Percentiles rank a stretch among this genome's conserved stretches.
phyloP scores from a whole-genome alignment of 1,140 invertebrate genomes.

The Ceratosolen fusciceps region DNA sequence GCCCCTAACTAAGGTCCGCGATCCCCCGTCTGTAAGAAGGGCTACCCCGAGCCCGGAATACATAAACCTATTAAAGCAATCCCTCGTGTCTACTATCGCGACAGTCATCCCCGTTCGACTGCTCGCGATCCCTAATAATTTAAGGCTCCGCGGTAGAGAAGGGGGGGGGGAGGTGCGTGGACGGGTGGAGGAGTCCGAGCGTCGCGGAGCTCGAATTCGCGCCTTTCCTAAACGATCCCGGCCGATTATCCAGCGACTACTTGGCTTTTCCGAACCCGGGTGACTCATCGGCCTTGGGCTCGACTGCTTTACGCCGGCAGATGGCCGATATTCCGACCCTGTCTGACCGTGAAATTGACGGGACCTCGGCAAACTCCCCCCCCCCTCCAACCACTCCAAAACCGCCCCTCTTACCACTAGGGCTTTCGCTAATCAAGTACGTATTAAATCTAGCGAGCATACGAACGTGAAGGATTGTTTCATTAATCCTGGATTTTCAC shows the following conservation, averaged over 20 bases:
- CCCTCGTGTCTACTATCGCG: slow-evolving; percentile 11
- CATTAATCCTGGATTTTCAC: neutral
- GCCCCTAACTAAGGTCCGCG: too few species aligned
- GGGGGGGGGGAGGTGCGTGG: too few species aligned
- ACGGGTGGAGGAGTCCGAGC: too few species aligned
- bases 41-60: neutral
- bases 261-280: neutral
- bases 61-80: slow-evolving; percentile 38
- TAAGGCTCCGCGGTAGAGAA: neutral
- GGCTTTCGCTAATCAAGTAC: neutral
- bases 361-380: neutral
- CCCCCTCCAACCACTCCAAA: too few species aligned
- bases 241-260: neutral
- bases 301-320: neutral
- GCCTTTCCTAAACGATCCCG: neutral
- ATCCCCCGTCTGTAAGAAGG: neutral
- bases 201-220: neutral
- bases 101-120: slow-evolving; percentile 15
- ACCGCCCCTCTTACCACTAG: too few species aligned
- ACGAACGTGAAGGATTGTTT: neutral
- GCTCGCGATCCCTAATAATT: too few species aligned
- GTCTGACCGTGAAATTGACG: slow-evolving; percentile 11
- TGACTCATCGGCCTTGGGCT: neutral
- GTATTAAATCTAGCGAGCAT: neutral
- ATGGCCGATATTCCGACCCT: slow-evolving; percentile 20